These are phyloP conservation scores for Hoplodrina ambigua DNA, from an alignment of 2,888 invertebrate species.

Conservation along the genomic window DNA sequence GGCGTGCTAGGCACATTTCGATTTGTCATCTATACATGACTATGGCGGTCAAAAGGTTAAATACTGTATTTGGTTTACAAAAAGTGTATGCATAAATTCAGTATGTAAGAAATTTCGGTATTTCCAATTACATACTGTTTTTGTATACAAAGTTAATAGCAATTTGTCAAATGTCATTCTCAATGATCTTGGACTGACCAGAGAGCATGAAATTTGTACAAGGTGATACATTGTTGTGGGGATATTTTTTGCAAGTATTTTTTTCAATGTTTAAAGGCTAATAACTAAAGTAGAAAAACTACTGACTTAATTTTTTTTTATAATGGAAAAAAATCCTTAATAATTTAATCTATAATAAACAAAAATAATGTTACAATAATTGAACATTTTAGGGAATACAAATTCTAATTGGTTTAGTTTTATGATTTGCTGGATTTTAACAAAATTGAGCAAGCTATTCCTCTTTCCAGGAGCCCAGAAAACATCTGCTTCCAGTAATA, in stretches of 20 bases:
- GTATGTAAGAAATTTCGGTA: background rate
- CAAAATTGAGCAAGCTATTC: conserved; percentile 53
- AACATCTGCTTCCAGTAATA: conserved; percentile 92
- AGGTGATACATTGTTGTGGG: background rate
- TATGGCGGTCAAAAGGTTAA: too few species aligned
- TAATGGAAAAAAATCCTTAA: background rate
- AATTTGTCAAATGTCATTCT: conserved; percentile 14
- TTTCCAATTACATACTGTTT: conserved; percentile 28
- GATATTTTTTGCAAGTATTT: background rate
- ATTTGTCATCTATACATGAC: too few species aligned
- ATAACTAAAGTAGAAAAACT: too few species aligned
- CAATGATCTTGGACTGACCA: background rate
- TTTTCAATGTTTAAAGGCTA: background rate
- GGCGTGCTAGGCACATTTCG: too few species aligned
- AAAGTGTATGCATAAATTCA: conserved; percentile 7
- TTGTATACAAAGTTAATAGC: conserved; percentile 12
- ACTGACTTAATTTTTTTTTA: too few species aligned
- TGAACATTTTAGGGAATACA: background rate
- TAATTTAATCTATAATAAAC: background rate
- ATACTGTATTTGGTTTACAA: background rate
- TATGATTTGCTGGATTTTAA: conserved; percentile 27
- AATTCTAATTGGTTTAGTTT: background rate
- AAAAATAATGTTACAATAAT: background rate
- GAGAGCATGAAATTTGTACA: background rate
- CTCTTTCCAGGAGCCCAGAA: conserved; percentile 91